Evolutionary conservation across 2,888 invertebrate species (phyloP), one percentile per base, ranked within the genome.

Genomic region (Dromius quadrimaculatus): DNA sequence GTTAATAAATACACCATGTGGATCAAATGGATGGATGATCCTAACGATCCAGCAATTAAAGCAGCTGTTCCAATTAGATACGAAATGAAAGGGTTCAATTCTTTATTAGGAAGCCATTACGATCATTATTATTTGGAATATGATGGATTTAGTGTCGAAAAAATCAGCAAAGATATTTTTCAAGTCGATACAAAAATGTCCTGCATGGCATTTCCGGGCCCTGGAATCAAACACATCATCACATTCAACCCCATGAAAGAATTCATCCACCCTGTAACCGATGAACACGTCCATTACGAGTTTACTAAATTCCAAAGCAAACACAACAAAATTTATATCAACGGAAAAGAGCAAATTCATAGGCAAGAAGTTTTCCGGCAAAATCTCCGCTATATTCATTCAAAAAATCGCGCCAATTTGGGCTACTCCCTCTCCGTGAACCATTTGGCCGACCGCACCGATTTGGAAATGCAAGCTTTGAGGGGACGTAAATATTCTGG

Each of bases 211-310:
- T 97, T 96, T 84, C 96, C 97, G 0, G 96, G 95, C 0, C 97
- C 97, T 1, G 93, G 94, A 0, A 84, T 86, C 3, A 86, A 86
- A 11, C 92, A 93, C 79, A 84, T 88, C 77, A 91, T 92, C 63
- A 91, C 93, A 0, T 95, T 95, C 83, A 97, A 97, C 83, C 97
- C 97, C 0, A 96, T 97, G 92, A 88, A 87, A 74, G 97, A 98
- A 84, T 97, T 93, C 77, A 84, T 97, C 9, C 89, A 92, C 76
- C 89, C 90, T 0, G 86, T 86, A 28, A 84, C 86, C 28, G 90
- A 90, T 15, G 82, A 82, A 0, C 95, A 95, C 77, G 85, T 95
- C 0, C 87, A 92, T 19, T 83, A 86, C 43, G 91, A 92, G 78
- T 98, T 97, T 80, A 82, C 87, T 1, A 78, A 88, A 59, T 97